These are phyloP conservation scores for Conchocele bisecta DNA, from an alignment of 2,888 invertebrate genomes.

Conservation along the genomic window DNA sequence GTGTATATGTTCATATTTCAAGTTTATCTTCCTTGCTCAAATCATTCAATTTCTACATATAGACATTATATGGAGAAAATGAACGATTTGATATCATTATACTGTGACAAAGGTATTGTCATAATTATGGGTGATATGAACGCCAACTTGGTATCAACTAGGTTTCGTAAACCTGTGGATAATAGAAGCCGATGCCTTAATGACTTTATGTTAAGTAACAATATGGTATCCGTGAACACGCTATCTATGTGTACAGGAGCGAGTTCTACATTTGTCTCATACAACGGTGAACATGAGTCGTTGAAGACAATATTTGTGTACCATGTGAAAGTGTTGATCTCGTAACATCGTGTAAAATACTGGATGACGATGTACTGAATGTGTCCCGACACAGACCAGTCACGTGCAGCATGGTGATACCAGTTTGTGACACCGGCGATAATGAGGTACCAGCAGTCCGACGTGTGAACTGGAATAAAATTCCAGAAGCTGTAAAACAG, in stretches of 20 bases:
- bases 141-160: background rate
- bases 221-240: background rate
- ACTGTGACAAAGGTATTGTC: background rate
- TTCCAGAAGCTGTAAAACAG: too few relatives aligned
- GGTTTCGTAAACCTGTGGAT: background rate
- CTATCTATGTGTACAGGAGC: background rate
- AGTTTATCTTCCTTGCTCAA: conserved; percentile 12
- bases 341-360: conserved; percentile 10
- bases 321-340: conserved; percentile 7
- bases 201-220: background rate
- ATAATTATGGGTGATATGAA: conserved; percentile 21
- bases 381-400: conserved; percentile 14
- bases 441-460: too few relatives aligned
- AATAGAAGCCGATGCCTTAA: background rate
- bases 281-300: background rate
- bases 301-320: conserved; percentile 12
- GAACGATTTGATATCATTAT: background rate
- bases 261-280: background rate
- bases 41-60: conserved; percentile 1
- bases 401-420: background rate
- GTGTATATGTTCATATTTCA: conserved; percentile 8
- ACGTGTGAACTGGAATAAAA: too few relatives aligned
- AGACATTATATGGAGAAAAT: conserved; percentile 15
- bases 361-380: conserved; percentile 14
- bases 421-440: background rate